These are phyloP conservation scores for Cenopis cana DNA, from an alignment of 2,888 invertebrate genomes.

Conservation along the genomic window DNA sequence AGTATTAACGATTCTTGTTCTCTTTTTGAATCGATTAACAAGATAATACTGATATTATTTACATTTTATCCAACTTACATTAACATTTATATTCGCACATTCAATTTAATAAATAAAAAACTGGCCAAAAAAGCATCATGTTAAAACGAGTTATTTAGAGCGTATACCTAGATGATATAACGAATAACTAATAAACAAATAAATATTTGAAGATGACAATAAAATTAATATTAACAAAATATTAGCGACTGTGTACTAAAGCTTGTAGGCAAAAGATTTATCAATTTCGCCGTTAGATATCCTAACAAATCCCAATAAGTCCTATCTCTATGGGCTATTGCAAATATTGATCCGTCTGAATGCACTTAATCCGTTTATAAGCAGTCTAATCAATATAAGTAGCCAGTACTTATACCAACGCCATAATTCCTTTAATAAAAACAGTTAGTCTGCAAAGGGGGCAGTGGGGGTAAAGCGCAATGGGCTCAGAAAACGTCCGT, in stretches of 20 bases:
- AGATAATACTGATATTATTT: neutral
- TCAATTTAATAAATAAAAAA: neutral
- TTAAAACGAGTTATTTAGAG: neutral
- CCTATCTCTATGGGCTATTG: constrained; percentile 13
- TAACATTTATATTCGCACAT: neutral
- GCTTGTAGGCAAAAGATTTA: constrained; percentile 21
- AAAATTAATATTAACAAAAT: constrained; percentile 7
- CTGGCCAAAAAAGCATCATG: no score
- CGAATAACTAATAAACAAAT: neutral
- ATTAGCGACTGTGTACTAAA: neutral
- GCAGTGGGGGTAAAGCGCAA: constrained; percentile 71
- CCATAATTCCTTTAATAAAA: constrained; percentile 83
- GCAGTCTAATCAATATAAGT: constrained; percentile 80
- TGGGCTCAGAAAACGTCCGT: constrained; percentile 83
- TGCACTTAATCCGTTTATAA: constrained; percentile 42
- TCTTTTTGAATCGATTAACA: constrained; percentile 29
- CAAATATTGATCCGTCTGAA: constrained; percentile 40
- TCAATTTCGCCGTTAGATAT: constrained; percentile 5
- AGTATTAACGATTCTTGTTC: constrained; percentile 39
- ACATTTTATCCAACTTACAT: neutral
- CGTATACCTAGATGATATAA: neutral
- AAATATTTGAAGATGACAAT: neutral
- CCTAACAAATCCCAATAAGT: constrained; percentile 15
- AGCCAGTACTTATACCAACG: constrained; percentile 76
- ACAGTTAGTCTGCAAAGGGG: constrained; percentile 70